Conservation (phyloP, 1,140 invertebrate species). For the Leguminivora glycinivorella region DNA sequence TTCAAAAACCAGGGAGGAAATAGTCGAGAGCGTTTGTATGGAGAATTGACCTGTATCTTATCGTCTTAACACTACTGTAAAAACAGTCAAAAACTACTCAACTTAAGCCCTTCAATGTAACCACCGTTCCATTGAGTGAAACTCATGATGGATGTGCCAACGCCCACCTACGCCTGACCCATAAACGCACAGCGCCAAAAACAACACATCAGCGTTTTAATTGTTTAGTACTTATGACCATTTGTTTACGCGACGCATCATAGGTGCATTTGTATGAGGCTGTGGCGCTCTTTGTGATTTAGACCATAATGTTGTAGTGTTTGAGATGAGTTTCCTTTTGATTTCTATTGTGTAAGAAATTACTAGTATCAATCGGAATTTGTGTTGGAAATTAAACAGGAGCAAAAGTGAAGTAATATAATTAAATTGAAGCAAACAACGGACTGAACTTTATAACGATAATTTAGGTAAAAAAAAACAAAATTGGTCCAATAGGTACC, state of each 20-base stretch:
- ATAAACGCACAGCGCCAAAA: neutral
- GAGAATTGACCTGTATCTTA: no score
- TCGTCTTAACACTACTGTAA: neutral
- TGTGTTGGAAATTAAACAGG: no score
- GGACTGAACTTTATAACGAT: no score
- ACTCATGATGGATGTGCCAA: slow-evolving; percentile 14
- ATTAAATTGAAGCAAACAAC: no score
- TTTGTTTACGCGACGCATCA: neutral
- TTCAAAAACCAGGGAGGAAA: no score
- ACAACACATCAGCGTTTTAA: neutral
- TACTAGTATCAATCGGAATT: no score
- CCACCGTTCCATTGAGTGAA: slow-evolving; percentile 3
- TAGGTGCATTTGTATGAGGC: neutral
- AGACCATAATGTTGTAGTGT: neutral
- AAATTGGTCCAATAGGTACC: no score
- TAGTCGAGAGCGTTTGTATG: no score
- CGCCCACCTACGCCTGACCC: neutral
- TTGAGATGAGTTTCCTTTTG: no score
- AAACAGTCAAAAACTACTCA: neutral
- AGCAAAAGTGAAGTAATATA: no score
- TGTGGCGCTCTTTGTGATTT: neutral
- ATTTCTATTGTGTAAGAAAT: no score
- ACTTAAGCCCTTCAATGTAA: slow-evolving; percentile 16
- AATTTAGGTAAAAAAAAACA: no score
- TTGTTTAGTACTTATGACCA: neutral